Base-by-base conservation (phyloP, 1,140 invertebrate genomes). In the Trichoplusia ni region DNA sequence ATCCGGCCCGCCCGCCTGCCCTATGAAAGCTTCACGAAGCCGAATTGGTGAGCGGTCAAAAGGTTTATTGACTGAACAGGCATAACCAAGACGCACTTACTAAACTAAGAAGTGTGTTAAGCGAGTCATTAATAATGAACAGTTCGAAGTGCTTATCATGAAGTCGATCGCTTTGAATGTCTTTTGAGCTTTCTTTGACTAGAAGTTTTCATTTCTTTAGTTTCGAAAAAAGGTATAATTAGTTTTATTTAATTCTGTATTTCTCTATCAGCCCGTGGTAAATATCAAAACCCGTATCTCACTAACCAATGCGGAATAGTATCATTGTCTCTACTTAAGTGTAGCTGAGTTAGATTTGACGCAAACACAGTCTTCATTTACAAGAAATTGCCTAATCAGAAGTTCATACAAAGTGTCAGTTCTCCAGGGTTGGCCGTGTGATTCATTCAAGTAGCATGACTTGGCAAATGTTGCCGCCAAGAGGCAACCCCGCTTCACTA, bases 41-140 rank as follows among this genome's bases (percentile, higher is more conserved):
- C 80, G 86, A 89, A 83, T 88, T 89, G 86, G 84, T 87, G 84
- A 85, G 77, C 79, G 86, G 87, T 84, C 87, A 89, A 86, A 84
- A 87, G 83, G 86, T 87, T 86, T 86, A 89, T 85, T 86, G 81
- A 86, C 83, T 82, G 74, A 75, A 61, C 68, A 56, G 71, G 63
- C 56, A 60, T 60, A 47, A 60, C 56, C 56, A 76, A 77, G 76
- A 79, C 73, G 73, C 60, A 66, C 51, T 56, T 53, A 62, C 27
- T 42, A 38, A 56, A 37, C 40, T 44, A 67, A 59, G 46, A 37
- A 66, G 23, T 56, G 27, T 46, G 42, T 47, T 60, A 60, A 47
- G 9, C 27, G 37, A 60, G 29, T 35, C 42, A 46, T 60, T 29
- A 25, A 23, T 7, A 35, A 19, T n/a, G n/a, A 21, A n/a, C n/a